A percentile compares a stretch with the other conserved stretches of the same genome.
Evolutionary conservation across 2,888 invertebrate genomes (phyloP).

Genomic region (Chalcosyrphus nemorum): DNA sequence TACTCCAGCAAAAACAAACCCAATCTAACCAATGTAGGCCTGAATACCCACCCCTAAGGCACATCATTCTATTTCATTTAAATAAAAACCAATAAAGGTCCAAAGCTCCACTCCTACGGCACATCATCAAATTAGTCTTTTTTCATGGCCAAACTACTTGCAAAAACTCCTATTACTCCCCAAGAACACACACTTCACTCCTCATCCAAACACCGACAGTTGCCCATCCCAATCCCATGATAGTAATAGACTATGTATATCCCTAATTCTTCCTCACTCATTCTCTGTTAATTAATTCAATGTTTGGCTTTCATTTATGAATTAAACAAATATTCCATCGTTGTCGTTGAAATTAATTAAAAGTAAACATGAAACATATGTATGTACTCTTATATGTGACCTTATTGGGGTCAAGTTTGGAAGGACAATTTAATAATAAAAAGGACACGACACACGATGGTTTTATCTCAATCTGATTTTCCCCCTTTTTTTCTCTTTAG

Average conservation of each 20-base stretch:
- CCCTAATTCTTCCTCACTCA: not conserved
- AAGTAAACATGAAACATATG: conserved; percentile 45
- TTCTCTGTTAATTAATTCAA: conserved; percentile 51
- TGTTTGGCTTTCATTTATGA: conserved; percentile 56
- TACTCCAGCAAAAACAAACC: too few species aligned
- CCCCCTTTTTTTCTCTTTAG: conserved; percentile 20
- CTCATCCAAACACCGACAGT: not conserved
- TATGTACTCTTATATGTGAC: not conserved
- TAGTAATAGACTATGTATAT: not conserved
- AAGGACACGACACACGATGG: not conserved
- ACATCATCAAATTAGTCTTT: not conserved
- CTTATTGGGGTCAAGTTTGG: conserved; percentile 1
- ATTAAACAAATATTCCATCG: conserved; percentile 56
- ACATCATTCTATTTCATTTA: not conserved
- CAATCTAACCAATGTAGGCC: too few species aligned
- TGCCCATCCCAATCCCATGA: not conserved
- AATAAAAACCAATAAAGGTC: not conserved
- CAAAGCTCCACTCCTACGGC: not conserved
- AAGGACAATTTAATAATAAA: conserved; percentile 15
- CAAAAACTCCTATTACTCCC: not conserved
- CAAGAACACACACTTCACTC: not conserved
- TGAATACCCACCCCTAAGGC: too few species aligned
- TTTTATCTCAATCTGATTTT: conserved; percentile 4
- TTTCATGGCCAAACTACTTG: not conserved
- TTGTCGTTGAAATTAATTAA: conserved; percentile 61